Percentiles rank a stretch among this genome's conserved stretches.
Conservation (phyloP, 2,888 invertebrate genomes). For the Nemotelus pantherinus region DNA sequence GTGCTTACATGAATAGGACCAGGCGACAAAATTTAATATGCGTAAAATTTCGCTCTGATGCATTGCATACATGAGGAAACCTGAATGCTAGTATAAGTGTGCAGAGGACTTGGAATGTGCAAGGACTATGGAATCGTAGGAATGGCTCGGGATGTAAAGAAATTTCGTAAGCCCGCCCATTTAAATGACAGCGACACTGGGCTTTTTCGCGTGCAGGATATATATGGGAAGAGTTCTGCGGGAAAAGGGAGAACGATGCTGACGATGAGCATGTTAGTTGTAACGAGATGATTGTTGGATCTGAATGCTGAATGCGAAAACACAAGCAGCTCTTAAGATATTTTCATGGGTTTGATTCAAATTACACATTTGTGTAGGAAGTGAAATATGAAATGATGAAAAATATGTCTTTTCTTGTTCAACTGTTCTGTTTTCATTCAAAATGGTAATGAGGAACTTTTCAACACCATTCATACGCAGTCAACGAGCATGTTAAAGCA, state of each 20-base stretch:
- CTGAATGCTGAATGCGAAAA: neutral
- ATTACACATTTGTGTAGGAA: slow-evolving; percentile 19
- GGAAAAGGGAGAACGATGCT: neutral
- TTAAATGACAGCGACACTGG: slow-evolving; percentile 29
- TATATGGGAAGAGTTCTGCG: neutral
- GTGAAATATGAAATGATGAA: neutral
- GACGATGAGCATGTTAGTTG: slow-evolving; percentile 12
- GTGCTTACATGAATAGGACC: slow-evolving; percentile 28
- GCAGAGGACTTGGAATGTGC: neutral
- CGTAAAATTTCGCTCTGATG: slow-evolving; percentile 43
- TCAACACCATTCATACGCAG: slow-evolving; percentile 1
- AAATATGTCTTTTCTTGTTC: slow-evolving; percentile 16
- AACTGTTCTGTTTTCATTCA: slow-evolving; percentile 16
- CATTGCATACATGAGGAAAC: slow-evolving; percentile 40
- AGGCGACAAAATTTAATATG: slow-evolving; percentile 48
- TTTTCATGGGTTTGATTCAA: slow-evolving; percentile 25
- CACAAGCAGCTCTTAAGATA: slow-evolving; percentile 26
- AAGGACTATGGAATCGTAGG: slow-evolving; percentile 2
- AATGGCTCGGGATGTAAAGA: neutral
- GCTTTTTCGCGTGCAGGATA: neutral
- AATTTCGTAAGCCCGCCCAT: slow-evolving; percentile 22
- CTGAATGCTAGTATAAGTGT: too few species aligned
- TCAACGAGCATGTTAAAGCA: neutral
- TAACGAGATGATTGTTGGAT: slow-evolving; percentile 23
- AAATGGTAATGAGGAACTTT: slow-evolving; percentile 32